A percentile compares a stretch with the other conserved stretches of the same genome.
Evolutionary conservation across 2,888 invertebrate species (phyloP).

Genomic region (Thalpophila matura): DNA sequence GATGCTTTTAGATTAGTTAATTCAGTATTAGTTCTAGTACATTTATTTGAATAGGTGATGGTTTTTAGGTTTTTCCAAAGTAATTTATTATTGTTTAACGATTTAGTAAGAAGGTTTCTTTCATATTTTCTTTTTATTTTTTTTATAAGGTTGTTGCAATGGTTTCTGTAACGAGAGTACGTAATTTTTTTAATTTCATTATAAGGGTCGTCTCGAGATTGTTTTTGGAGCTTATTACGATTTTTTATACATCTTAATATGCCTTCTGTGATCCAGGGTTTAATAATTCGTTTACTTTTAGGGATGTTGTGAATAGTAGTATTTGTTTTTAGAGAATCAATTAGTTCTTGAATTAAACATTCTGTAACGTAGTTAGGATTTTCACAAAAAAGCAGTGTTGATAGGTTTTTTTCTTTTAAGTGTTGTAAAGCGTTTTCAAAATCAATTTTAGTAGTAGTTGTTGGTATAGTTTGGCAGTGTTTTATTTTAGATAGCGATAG

Average conservation of each 20-base stretch:
- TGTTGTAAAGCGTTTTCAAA: neutral
- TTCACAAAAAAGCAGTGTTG: conserved; percentile 20
- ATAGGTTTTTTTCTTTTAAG: conserved; percentile 1
- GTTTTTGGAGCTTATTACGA: conserved; percentile 1
- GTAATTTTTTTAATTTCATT: neutral
- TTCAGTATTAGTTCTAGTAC: neutral
- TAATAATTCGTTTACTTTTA: neutral
- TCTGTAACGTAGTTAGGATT: conserved; percentile 16
- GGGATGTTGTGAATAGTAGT: neutral
- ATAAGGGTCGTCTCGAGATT: neutral
- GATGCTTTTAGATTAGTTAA: neutral
- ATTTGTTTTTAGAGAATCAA: neutral
- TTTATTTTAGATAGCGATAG: conserved; percentile 1
- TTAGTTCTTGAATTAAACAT: neutral
- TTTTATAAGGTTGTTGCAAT: neutral
- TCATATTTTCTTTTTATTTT: neutral
- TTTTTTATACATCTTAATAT: conserved; percentile 4
- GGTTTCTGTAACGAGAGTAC: neutral
- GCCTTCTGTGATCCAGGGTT: neutral
- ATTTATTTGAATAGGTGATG: conserved; percentile 1
- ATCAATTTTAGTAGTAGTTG: no score
- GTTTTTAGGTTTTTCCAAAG: conserved; percentile 2
- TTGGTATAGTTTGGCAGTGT: neutral
- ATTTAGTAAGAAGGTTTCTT: neutral
- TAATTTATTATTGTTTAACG: neutral